A percentile compares a stretch with the other conserved stretches of the same genome.
These are phyloP conservation scores for Hetaerina americana DNA, from an alignment of 1,140 invertebrate species.

Conservation along the genomic window DNA sequence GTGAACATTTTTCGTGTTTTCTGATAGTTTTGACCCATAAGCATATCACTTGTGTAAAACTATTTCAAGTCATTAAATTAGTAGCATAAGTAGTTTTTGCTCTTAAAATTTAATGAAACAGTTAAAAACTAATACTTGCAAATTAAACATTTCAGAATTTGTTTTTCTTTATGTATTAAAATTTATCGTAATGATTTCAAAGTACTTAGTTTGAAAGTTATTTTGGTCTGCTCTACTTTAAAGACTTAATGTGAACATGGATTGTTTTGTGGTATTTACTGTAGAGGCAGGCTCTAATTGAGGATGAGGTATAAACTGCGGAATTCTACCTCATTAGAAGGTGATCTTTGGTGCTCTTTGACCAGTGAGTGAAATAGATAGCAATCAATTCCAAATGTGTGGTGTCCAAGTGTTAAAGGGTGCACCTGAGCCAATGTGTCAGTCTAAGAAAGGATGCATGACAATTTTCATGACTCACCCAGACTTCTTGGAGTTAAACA, in stretches of 20 bases:
- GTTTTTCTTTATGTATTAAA: no score
- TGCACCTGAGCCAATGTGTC: no score
- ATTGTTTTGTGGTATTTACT: background rate
- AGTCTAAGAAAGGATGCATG: no score
- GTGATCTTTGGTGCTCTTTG: background rate
- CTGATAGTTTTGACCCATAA: background rate
- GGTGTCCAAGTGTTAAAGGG: no score
- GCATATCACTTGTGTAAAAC: background rate
- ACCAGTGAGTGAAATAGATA: background rate
- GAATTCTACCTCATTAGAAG: background rate
- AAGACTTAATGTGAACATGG: background rate
- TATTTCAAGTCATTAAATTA: background rate
- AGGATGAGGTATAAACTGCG: background rate
- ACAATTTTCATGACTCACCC: no score
- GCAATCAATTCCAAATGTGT: no score
- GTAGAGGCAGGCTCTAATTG: background rate
- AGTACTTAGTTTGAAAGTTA: background rate
- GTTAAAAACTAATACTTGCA: background rate
- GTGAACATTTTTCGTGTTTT: no score
- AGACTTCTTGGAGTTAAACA: background rate
- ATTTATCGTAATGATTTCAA: no score
- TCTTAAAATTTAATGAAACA: background rate
- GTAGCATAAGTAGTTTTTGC: background rate
- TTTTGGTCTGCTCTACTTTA: background rate
- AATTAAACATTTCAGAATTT: no score